These are phyloP conservation scores for Nestor notabilis DNA, from an alignment of 2,113 vertebrate genomes.

Conservation along the genomic window DNA sequence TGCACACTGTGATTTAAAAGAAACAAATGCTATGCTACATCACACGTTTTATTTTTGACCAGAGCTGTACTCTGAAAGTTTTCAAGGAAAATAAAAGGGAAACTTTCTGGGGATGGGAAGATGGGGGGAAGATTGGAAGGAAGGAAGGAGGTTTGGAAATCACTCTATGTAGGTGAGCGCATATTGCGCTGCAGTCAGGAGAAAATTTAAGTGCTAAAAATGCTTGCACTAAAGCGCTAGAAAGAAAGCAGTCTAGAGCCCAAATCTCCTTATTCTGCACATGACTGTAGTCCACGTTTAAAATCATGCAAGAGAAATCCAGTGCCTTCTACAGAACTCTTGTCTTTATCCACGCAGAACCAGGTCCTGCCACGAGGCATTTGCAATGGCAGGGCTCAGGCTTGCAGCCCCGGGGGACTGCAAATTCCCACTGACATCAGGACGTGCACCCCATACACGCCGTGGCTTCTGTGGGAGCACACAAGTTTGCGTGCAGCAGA, in stretches of 20 bases:
- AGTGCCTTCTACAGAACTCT: slow-evolving; percentile 83
- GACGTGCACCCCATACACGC: background rate
- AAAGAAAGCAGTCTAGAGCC: slow-evolving; percentile 37
- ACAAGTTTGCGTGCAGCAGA: background rate
- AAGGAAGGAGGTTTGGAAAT: background rate
- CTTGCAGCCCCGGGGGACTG: background rate
- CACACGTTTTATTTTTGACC: slow-evolving; percentile 75
- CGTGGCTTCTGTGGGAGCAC: background rate
- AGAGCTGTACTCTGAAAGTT: slow-evolving; percentile 75
- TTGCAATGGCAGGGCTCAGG: slow-evolving; percentile 36
- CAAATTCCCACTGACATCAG: background rate
- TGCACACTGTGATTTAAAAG: slow-evolving; percentile 81
- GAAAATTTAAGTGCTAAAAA: slow-evolving; percentile 14
- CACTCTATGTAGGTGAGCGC: background rate
- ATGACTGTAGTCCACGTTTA: slow-evolving; percentile 56
- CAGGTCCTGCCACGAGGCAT: slow-evolving; percentile 59
- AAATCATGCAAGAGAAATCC: slow-evolving; percentile 74
- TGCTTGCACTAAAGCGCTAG: slow-evolving; percentile 40
- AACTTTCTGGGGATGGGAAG: background rate
- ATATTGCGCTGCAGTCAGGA: background rate
- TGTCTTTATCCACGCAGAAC: slow-evolving; percentile 73
- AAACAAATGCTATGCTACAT: slow-evolving; percentile 73
- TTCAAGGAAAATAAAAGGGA: slow-evolving; percentile 71
- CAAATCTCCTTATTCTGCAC: slow-evolving; percentile 62
- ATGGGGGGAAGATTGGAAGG: background rate